Percentiles rank a stretch among this genome's conserved stretches.
These are phyloP conservation scores for Halichondria panicea DNA, from an alignment of 37 sponge, comb jelly and placozoan species.

Conservation along the genomic window DNA sequence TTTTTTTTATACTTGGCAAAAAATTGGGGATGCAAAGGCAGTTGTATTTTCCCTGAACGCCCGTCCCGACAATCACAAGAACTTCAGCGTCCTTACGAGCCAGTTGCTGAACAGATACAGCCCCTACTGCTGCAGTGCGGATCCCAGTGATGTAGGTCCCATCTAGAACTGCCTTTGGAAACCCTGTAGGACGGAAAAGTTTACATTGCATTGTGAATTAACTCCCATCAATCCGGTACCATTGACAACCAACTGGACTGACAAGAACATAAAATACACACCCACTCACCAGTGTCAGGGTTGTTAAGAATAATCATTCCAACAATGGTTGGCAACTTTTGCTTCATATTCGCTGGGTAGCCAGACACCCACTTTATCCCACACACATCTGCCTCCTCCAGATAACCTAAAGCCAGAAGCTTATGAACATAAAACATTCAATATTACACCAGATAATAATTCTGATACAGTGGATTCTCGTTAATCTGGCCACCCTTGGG, in stretches of 20 bases:
- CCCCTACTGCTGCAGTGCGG: slow-evolving; percentile 40
- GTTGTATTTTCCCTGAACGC: slow-evolving; percentile 49
- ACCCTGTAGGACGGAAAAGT: not conserved
- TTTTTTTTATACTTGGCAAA: slow-evolving; percentile 10
- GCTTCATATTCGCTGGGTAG: slow-evolving; percentile 24
- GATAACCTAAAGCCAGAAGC: no score
- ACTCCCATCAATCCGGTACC: not conserved
- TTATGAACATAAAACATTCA: no score
- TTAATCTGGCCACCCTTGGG: no score
- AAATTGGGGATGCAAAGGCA: slow-evolving; percentile 1
- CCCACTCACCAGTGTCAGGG: slow-evolving; percentile 11
- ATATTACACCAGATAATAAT: no score
- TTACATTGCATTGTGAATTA: not conserved
- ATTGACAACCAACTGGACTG: not conserved
- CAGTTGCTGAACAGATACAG: slow-evolving; percentile 9
- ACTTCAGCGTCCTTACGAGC: slow-evolving; percentile 25
- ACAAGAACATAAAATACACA: not conserved
- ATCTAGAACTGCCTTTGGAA: slow-evolving; percentile 24
- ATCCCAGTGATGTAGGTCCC: slow-evolving; percentile 48
- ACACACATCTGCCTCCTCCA: slow-evolving; percentile 4
- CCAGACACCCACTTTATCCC: slow-evolving; percentile 52
- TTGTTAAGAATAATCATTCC: slow-evolving; percentile 38
- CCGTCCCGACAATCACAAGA: slow-evolving; percentile 33
- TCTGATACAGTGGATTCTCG: no score
- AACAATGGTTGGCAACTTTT: slow-evolving; percentile 20